These are phyloP conservation scores for Candidula unifasciata DNA, from an alignment of 2,888 invertebrate genomes.

Conservation along the genomic window DNA sequence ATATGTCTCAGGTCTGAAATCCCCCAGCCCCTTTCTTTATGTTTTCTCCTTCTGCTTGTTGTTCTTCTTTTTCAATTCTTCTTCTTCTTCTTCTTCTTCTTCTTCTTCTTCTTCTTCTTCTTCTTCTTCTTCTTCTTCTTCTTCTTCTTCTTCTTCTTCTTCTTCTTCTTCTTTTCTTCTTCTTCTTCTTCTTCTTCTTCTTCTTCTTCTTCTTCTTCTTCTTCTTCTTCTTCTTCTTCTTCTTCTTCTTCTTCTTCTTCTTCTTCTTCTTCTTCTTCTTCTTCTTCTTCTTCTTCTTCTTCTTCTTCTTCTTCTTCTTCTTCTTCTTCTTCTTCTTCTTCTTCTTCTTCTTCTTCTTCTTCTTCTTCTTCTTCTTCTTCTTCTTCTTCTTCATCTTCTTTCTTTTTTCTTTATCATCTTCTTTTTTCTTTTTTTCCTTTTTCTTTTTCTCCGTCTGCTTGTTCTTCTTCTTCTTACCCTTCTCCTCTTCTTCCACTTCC, in stretches of 20 bases:
- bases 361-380: constrained; percentile 21
- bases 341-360: constrained; percentile 7
- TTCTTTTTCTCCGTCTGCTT: no score
- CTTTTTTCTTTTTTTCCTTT: no score
- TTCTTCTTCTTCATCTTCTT: constrained; percentile 6
- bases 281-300: constrained; percentile 15
- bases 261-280: background rate
- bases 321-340: constrained; percentile 15
- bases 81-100: no score
- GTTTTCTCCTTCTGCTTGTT: background rate
- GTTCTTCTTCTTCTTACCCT: no score
- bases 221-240: background rate
- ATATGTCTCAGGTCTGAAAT: no score
- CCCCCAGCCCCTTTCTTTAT: background rate
- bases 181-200: background rate
- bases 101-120: background rate
- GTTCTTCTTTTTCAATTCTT: constrained; percentile 5
- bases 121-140: constrained; percentile 7
- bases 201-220: background rate
- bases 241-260: background rate
- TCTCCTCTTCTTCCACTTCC: no score
- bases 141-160: constrained; percentile 12
- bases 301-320: constrained; percentile 21
- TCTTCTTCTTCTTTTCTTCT: constrained; percentile 6
- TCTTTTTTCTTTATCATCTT: no score